These are phyloP conservation scores for Sphaerophoria rueppellii DNA, from an alignment of 2,888 invertebrate genomes.

Conservation along the genomic window DNA sequence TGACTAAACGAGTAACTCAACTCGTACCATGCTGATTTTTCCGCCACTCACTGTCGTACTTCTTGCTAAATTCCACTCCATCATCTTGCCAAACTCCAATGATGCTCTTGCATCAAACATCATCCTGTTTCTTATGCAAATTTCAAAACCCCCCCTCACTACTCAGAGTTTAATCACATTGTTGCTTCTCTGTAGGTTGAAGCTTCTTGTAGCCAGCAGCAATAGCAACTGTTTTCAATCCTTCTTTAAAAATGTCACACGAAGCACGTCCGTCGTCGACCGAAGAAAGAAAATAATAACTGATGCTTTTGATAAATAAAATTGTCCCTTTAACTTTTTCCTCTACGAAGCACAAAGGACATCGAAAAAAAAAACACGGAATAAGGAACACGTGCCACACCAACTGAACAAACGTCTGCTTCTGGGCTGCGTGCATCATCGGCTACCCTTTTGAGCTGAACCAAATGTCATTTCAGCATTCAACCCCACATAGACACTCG, in stretches of 20 bases:
- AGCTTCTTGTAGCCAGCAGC: neutral
- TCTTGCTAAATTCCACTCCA: too few relatives aligned
- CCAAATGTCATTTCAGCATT: conserved; percentile 20
- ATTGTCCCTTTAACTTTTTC: neutral
- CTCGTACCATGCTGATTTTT: too few relatives aligned
- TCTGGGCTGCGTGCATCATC: conserved; percentile 16
- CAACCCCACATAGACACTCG: conserved; percentile 24
- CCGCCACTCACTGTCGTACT: too few relatives aligned
- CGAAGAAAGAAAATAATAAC: neutral
- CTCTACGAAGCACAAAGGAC: neutral
- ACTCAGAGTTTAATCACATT: neutral
- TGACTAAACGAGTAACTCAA: too few relatives aligned
- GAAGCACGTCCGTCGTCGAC: neutral
- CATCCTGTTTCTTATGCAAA: neutral
- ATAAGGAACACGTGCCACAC: conserved; percentile 59
- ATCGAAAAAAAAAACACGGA: conserved; percentile 29
- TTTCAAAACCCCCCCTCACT: too few relatives aligned
- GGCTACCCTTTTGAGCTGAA: conserved; percentile 48
- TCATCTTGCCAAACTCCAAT: too few relatives aligned
- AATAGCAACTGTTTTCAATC: neutral
- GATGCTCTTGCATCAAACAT: neutral
- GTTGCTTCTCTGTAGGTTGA: neutral
- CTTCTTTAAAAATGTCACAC: neutral
- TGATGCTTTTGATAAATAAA: neutral
- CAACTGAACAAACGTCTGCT: neutral